phyloP scores from a whole-genome alignment of 2,113 vertebrate genomes.

The Mungos mungo region DNA sequence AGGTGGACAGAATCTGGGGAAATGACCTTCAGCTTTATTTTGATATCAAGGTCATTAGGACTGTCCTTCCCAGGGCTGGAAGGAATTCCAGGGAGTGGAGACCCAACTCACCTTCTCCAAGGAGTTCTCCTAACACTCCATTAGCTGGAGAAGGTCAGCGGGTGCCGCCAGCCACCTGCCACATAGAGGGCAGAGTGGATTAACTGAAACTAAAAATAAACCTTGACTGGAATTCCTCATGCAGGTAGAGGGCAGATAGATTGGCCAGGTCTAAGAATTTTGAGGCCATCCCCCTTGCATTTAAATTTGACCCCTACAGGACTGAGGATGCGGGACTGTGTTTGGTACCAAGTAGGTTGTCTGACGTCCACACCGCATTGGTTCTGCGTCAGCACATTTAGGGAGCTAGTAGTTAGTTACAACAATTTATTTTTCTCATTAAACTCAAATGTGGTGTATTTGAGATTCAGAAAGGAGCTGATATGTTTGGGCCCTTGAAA shows the following conservation, averaged over 20 bases:
- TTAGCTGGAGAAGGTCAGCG: not conserved
- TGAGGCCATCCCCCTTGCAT: not conserved
- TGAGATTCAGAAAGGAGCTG: conserved; percentile 5
- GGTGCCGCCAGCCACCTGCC: not conserved
- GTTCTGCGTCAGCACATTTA: not conserved
- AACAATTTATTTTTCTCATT: not conserved
- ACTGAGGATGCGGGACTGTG: not conserved
- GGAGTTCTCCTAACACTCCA: not conserved
- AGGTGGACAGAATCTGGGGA: not conserved
- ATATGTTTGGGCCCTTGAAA: not conserved
- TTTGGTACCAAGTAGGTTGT: not conserved
- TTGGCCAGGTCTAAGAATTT: not conserved
- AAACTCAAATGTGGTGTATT: not conserved
- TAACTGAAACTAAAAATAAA: conserved; percentile 56
- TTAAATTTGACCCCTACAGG: conserved; percentile 36
- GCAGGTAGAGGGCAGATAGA: not conserved
- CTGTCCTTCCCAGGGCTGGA: not conserved
- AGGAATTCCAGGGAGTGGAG: not conserved
- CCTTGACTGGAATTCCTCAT: not conserved
- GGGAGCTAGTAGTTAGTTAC: conserved; percentile 5
- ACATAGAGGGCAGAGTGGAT: not conserved
- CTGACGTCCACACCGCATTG: not conserved
- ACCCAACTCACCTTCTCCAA: not conserved
- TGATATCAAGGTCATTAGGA: not conserved
- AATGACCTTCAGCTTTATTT: not conserved